These are phyloP conservation scores for Onychostoma macrolepis DNA, from an alignment of 2,113 vertebrate genomes.

Conservation along the genomic window DNA sequence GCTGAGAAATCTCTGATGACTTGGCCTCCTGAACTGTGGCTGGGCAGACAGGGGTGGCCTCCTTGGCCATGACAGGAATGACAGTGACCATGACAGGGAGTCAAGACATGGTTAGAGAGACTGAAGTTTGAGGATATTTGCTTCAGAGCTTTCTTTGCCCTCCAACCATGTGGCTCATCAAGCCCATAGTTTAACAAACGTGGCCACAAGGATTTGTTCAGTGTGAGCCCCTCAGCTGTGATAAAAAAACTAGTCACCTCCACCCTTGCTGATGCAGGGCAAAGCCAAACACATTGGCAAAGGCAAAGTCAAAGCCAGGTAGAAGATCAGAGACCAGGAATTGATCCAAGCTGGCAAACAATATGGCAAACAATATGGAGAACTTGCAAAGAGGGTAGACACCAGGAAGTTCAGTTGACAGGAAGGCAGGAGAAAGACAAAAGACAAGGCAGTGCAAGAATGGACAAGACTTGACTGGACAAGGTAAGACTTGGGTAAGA, in stretches of 20 bases:
- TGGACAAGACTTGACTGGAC: background rate
- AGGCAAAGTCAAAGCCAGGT: background rate
- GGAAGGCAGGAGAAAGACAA: background rate
- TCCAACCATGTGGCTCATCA: background rate
- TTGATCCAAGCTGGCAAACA: background rate
- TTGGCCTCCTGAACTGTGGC: background rate
- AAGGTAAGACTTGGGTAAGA: background rate
- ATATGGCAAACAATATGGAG: background rate
- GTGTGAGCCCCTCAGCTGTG: background rate
- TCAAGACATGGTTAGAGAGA: background rate
- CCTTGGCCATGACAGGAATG: background rate
- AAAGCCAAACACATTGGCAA: background rate
- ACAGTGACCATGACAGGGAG: background rate
- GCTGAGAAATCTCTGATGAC: background rate
- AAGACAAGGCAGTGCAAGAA: background rate
- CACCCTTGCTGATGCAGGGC: background rate
- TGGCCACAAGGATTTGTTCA: background rate
- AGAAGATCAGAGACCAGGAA: background rate
- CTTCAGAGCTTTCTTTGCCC: background rate
- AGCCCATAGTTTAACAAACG: background rate
- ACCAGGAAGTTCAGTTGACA: background rate
- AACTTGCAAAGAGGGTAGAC: background rate
- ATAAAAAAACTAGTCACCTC: background rate
- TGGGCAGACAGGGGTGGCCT: background rate
- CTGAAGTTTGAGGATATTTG: background rate